phyloP scores from a whole-genome alignment of 1,140 invertebrate species.

The Drosophila sturtevanti region DNA sequence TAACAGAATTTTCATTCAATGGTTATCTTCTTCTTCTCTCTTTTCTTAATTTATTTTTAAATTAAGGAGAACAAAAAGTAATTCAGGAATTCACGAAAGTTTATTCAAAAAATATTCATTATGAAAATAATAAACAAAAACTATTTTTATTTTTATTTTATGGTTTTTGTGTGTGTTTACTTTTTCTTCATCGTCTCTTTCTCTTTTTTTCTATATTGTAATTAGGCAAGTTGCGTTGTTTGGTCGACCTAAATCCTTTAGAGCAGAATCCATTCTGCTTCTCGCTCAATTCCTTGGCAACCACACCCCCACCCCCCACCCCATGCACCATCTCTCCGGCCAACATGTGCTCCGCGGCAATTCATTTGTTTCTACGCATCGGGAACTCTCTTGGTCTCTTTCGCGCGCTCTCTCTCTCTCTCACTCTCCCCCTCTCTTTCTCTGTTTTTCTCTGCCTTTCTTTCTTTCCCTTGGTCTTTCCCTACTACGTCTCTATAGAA shows the following conservation, averaged over 20 bases:
- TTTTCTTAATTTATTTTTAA: too few relatives aligned
- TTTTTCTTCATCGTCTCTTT: too few relatives aligned
- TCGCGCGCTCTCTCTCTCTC: neutral
- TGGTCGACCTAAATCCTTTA: conserved; percentile 1
- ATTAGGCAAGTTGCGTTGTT: conserved; percentile 6
- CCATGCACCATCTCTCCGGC: neutral
- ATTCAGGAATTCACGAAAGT: conserved; percentile 1
- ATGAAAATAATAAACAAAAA: conserved; percentile 10
- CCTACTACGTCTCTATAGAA: neutral
- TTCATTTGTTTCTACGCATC: conserved; percentile 56
- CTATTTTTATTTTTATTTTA: neutral
- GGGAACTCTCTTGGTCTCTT: conserved; percentile 30
- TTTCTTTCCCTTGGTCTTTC: neutral
- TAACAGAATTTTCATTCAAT: neutral
- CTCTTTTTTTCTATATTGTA: neutral
- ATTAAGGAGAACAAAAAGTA: neutral
- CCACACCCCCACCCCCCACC: neutral
- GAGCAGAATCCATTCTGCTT: neutral
- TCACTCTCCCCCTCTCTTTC: neutral
- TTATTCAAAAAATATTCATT: conserved; percentile 3
- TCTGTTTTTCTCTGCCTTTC: too few relatives aligned
- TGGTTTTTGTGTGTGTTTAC: neutral
- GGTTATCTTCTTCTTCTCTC: too few relatives aligned
- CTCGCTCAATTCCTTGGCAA: neutral
- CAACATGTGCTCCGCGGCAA: neutral